Evolutionary conservation across 2,888 invertebrate genomes (phyloP).

Genomic region (Taphrorychus bicolor): DNA sequence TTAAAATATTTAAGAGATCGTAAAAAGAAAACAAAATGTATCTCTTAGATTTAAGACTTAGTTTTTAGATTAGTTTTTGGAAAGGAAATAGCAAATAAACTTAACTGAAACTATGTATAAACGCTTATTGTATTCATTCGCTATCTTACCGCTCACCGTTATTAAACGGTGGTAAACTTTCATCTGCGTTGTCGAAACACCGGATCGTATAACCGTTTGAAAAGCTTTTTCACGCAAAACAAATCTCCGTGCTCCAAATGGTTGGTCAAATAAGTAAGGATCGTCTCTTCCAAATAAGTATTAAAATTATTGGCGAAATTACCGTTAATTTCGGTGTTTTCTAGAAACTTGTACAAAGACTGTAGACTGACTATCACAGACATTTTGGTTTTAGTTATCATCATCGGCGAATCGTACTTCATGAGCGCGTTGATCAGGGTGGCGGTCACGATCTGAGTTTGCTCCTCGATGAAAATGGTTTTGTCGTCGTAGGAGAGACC

Average conservation of each 20-base stretch:
- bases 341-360: conserved; percentile 47
- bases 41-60: too few species aligned
- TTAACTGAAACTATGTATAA: too few species aligned
- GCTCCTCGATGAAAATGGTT: conserved; percentile 54
- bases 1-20: too few species aligned
- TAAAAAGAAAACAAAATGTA: too few species aligned
- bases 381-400: conserved; percentile 48
- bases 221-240: conserved; percentile 47
- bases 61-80: too few species aligned
- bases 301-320: conserved; percentile 45
- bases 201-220: conserved; percentile 46
- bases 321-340: conserved; percentile 43
- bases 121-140: not conserved
- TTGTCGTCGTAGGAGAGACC: conserved; percentile 50
- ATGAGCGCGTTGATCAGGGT: conserved; percentile 48
- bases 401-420: conserved; percentile 48
- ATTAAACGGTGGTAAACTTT: conserved; percentile 29
- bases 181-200: conserved; percentile 40
- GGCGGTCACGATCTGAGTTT: conserved; percentile 50
- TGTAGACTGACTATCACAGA: conserved; percentile 51
- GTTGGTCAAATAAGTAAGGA: conserved; percentile 45
- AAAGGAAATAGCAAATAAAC: not conserved
- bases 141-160: conserved; percentile 8
- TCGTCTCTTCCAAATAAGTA: conserved; percentile 45
- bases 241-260: conserved; percentile 46